These are phyloP conservation scores for Danaus plexippus DNA, from an alignment of 1,140 invertebrate species.

Conservation along the genomic window DNA sequence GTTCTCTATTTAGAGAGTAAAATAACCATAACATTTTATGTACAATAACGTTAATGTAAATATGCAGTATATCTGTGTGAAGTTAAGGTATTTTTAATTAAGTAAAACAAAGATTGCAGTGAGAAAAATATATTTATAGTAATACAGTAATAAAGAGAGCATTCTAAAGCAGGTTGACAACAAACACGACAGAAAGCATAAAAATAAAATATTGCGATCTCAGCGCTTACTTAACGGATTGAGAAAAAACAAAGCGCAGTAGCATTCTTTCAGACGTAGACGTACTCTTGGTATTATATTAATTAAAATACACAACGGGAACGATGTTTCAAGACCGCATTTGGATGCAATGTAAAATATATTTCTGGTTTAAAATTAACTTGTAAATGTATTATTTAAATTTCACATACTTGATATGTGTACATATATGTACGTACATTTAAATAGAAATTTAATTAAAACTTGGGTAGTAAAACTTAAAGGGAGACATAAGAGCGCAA, in stretches of 20 bases:
- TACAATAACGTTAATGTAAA: too few species aligned
- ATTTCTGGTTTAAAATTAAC: constrained; percentile 2
- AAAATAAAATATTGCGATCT: constrained; percentile 20
- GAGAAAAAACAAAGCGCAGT: constrained; percentile 22
- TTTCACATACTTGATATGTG: too few species aligned
- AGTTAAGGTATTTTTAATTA: too few species aligned
- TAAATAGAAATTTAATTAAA: too few species aligned
- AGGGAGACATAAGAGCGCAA: constrained; percentile 7
- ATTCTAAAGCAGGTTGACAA: constrained; percentile 17
- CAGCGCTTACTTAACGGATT: constrained; percentile 27
- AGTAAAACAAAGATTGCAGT: too few species aligned
- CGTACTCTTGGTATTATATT: constrained; percentile 12
- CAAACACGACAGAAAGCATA: constrained; percentile 24
- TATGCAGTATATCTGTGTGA: too few species aligned
- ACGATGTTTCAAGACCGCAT: too few species aligned
- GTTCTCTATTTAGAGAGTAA: too few species aligned
- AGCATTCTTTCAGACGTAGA: constrained; percentile 13
- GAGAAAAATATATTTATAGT: constrained; percentile 6
- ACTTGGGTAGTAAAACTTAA: constrained; percentile 6
- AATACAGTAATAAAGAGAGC: not conserved
- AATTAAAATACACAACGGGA: not conserved
- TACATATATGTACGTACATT: too few species aligned
- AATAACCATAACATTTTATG: too few species aligned
- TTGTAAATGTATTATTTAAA: too few species aligned
- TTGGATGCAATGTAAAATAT: constrained; percentile 1